Conservation (phyloP, 2,113 vertebrate species). For the Xyliphius kryptos region DNA sequence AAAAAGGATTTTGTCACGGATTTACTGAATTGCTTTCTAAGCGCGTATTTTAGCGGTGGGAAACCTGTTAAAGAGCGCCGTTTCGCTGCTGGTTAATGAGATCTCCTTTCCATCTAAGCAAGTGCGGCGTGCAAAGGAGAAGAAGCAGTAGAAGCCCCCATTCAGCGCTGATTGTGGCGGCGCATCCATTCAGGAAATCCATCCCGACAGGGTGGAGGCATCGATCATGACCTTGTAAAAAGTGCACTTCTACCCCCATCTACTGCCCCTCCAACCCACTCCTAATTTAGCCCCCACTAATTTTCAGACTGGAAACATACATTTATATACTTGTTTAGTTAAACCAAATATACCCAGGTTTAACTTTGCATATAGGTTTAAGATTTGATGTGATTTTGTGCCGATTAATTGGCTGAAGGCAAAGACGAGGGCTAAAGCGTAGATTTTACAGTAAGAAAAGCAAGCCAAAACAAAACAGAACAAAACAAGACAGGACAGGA, state of each 20-base stretch:
- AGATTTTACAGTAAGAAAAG: no score
- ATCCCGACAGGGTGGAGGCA: slow-evolving; percentile 73
- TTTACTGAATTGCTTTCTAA: slow-evolving; percentile 15
- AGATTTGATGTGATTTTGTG: no score
- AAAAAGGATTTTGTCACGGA: slow-evolving; percentile 30
- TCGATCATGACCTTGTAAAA: slow-evolving; percentile 71
- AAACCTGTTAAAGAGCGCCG: slow-evolving; percentile 64
- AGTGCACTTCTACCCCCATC: slow-evolving; percentile 26
- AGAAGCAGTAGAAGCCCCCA: slow-evolving; percentile 43
- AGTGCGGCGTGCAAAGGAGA: slow-evolving; percentile 48
- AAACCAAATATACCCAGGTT: no score
- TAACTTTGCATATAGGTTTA: no score
- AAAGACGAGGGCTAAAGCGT: no score
- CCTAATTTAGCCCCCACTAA: not conserved
- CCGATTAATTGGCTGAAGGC: no score
- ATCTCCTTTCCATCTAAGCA: slow-evolving; percentile 57
- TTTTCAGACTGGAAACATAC: no score
- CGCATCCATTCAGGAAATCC: slow-evolving; percentile 81
- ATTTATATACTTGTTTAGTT: no score
- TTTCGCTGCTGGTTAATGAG: slow-evolving; percentile 56
- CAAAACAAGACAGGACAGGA: no score
- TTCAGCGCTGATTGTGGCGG: slow-evolving; percentile 70
- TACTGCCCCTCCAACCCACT: not conserved
- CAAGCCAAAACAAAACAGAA: no score
- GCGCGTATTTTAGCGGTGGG: slow-evolving; percentile 42